A percentile compares a stretch with the other conserved stretches of the same genome.
These are phyloP conservation scores for Homalodisca vitripennis DNA, from an alignment of 1,140 invertebrate species.

Conservation along the genomic window DNA sequence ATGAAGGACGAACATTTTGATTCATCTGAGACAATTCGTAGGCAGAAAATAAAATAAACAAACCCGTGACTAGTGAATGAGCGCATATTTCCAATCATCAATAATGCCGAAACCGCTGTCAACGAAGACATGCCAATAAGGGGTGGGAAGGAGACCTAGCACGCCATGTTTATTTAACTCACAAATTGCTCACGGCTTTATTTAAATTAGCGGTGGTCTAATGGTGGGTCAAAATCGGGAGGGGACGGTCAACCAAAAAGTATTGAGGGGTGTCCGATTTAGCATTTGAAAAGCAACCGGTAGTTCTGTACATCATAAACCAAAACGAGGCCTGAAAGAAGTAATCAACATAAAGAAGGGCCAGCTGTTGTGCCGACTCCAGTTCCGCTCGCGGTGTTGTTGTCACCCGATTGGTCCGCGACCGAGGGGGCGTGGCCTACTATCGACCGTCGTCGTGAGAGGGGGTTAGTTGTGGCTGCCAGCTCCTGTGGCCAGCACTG, in stretches of 20 bases:
- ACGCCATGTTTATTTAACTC: slow-evolving; percentile 17
- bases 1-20: too few relatives aligned
- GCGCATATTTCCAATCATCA: too few relatives aligned
- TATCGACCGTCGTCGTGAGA: slow-evolving; percentile 1
- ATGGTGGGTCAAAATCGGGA: slow-evolving; percentile 16
- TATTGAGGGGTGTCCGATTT: slow-evolving; percentile 21
- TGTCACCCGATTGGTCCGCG: background rate
- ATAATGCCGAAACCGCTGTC: too few relatives aligned
- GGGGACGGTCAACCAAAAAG: slow-evolving; percentile 22
- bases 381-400: background rate
- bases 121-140: too few relatives aligned
- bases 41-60: too few relatives aligned
- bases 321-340: slow-evolving; percentile 22
- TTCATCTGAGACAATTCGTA: too few relatives aligned
- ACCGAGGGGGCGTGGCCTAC: background rate
- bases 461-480: slow-evolving; percentile 11
- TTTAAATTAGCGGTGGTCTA: slow-evolving; percentile 6
- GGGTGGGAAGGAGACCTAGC: too few relatives aligned
- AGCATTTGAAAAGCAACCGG: slow-evolving; percentile 18
- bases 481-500: slow-evolving; percentile 2
- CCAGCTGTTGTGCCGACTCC: background rate
- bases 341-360: slow-evolving; percentile 1
- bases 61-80: too few relatives aligned
- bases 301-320: slow-evolving; percentile 16
- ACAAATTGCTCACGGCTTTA: slow-evolving; percentile 11